phyloP scores from a whole-genome alignment of 2,113 vertebrate genomes.

The Mirza zaza region DNA sequence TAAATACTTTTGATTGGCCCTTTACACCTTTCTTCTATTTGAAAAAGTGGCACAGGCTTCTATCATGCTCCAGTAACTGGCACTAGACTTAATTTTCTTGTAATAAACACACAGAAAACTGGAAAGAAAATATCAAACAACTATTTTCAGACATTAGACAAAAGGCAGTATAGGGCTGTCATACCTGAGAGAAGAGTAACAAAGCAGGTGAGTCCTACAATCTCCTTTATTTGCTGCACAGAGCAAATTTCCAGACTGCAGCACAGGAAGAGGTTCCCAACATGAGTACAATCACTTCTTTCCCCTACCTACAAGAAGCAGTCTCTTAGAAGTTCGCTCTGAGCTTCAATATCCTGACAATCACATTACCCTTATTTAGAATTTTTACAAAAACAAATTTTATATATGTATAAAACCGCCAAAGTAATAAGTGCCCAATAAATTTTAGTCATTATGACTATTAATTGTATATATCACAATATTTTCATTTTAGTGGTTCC shows the following conservation, averaged over 20 bases:
- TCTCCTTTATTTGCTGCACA: background rate
- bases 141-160: background rate
- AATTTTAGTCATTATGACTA: background rate
- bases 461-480: background rate
- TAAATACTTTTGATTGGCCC: background rate
- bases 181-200: rapidly evolving
- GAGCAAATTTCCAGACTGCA: background rate
- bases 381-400: background rate
- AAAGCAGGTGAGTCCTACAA: background rate
- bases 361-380: background rate
- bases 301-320: background rate
- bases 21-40: background rate
- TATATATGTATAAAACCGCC: background rate
- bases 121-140: background rate
- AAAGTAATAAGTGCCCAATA: background rate
- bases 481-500: background rate
- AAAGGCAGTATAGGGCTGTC: background rate
- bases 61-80: background rate
- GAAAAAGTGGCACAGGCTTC: background rate
- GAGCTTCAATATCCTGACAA: background rate
- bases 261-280: background rate
- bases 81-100: background rate
- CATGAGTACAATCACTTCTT: background rate
- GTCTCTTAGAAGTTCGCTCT: background rate
- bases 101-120: background rate